A percentile compares a stretch with the other conserved stretches of the same genome.
phyloP scores from a whole-genome alignment of 2,113 vertebrate genomes.

The Neogobius melanostomus region DNA sequence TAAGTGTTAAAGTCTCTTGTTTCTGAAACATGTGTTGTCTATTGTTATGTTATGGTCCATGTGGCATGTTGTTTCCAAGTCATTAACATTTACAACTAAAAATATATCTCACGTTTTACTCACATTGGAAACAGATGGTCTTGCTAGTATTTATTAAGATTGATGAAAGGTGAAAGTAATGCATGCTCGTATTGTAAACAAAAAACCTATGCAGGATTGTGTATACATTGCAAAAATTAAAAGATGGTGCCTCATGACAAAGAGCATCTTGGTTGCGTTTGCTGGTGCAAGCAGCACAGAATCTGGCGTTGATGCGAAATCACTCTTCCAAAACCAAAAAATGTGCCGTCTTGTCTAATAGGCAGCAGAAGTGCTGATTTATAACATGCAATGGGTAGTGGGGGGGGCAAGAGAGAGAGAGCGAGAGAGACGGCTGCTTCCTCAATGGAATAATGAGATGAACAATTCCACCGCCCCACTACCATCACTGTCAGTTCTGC shows the following conservation, averaged over 20 bases:
- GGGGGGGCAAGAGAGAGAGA: background rate
- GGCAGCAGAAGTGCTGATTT: constrained; percentile 60
- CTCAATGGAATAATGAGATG: constrained; percentile 65
- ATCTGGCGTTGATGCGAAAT: constrained; percentile 34
- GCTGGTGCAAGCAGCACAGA: constrained; percentile 25
- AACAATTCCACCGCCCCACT: constrained; percentile 48
- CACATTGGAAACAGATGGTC: constrained; percentile 1
- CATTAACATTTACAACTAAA: background rate
- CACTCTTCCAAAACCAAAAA: constrained; percentile 47
- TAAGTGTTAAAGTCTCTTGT: background rate
- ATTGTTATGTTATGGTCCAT: background rate
- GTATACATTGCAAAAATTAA: constrained; percentile 1
- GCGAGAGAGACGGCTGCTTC: constrained; percentile 19
- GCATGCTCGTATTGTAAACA: background rate
- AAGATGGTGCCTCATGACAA: background rate
- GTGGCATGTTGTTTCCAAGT: background rate
- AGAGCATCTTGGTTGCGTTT: constrained; percentile 13
- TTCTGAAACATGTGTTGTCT: background rate
- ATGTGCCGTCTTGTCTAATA: constrained; percentile 51
- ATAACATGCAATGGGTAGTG: constrained; percentile 44
- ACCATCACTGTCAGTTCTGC: constrained; percentile 62
- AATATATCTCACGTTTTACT: background rate
- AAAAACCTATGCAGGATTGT: background rate
- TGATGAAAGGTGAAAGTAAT: background rate
- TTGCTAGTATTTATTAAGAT: background rate